These are phyloP conservation scores for Caenorhabditis sp. DNA, from an alignment of 2,888 invertebrate species.

Conservation along the genomic window DNA sequence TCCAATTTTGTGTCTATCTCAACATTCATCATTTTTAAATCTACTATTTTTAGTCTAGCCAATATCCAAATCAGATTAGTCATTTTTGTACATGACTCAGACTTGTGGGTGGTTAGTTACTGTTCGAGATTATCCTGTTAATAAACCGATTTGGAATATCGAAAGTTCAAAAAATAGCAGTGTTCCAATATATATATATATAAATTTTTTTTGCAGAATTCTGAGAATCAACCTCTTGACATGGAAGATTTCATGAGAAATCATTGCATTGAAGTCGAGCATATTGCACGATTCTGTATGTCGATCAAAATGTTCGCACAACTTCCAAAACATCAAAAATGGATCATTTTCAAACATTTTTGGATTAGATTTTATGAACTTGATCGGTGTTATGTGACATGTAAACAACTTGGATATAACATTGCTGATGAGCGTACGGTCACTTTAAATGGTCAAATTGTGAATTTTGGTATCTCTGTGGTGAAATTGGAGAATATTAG, in stretches of 20 bases:
- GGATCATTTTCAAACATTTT: conserved; percentile 54
- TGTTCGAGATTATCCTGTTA: too few species aligned
- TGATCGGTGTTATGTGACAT: conserved; percentile 47
- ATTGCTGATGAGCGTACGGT: conserved; percentile 37
- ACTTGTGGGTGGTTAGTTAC: too few species aligned
- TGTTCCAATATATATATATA: not conserved
- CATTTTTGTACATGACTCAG: too few species aligned
- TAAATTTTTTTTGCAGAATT: conserved; percentile 18
- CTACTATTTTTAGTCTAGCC: too few species aligned
- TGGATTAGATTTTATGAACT: conserved; percentile 50
- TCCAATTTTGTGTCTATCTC: too few species aligned
- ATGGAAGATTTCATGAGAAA: conserved; percentile 45
- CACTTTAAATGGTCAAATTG: conserved; percentile 42
- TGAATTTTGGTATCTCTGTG: conserved; percentile 40
- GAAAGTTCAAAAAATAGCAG: too few species aligned
- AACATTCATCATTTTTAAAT: too few species aligned
- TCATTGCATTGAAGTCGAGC: conserved; percentile 47
- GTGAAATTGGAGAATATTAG: conserved; percentile 42
- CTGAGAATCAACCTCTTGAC: conserved; percentile 35
- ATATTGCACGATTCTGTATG: conserved; percentile 51
- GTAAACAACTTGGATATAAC: conserved; percentile 39
- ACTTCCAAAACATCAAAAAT: conserved; percentile 46
- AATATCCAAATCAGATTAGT: too few species aligned
- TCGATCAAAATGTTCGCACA: conserved; percentile 42
- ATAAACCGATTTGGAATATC: too few species aligned